These are phyloP conservation scores for Australoheros scitulus DNA, from an alignment of 2,113 vertebrate species.

Conservation along the genomic window DNA sequence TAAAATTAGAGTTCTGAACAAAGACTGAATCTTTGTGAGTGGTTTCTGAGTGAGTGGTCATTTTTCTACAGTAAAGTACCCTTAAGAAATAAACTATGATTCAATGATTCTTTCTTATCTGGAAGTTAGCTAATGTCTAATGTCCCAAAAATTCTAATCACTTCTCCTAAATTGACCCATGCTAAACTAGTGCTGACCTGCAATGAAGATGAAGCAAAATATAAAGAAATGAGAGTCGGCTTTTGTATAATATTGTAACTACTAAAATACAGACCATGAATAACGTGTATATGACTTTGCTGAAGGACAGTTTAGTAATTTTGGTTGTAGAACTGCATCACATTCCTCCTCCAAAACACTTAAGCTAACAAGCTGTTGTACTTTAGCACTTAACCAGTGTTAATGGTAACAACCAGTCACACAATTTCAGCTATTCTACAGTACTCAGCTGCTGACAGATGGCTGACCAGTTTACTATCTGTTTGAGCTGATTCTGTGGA, in stretches of 20 bases:
- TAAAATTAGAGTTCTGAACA: neutral
- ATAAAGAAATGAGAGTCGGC: neutral
- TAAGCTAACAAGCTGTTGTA: conserved; percentile 10
- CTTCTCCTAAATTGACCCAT: neutral
- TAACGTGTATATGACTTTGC: neutral
- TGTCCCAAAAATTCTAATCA: neutral
- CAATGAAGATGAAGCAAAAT: neutral
- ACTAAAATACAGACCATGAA: neutral
- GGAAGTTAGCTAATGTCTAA: neutral
- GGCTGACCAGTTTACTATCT: neutral
- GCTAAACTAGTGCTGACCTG: neutral
- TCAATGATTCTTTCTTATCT: neutral
- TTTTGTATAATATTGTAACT: neutral
- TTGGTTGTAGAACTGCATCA: too few relatives aligned
- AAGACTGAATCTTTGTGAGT: neutral
- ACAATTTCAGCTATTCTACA: neutral
- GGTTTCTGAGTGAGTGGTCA: neutral
- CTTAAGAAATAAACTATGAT: too few relatives aligned
- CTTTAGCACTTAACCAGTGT: conserved; percentile 6
- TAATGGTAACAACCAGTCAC: conserved; percentile 1
- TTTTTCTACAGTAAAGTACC: neutral
- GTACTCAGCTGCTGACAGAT: neutral
- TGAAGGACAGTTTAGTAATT: neutral
- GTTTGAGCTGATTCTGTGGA: neutral
- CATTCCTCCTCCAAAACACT: neutral